Evolutionary conservation across 2,113 vertebrate genomes (phyloP).

Genomic region (Vulpes ferrilata): DNA sequence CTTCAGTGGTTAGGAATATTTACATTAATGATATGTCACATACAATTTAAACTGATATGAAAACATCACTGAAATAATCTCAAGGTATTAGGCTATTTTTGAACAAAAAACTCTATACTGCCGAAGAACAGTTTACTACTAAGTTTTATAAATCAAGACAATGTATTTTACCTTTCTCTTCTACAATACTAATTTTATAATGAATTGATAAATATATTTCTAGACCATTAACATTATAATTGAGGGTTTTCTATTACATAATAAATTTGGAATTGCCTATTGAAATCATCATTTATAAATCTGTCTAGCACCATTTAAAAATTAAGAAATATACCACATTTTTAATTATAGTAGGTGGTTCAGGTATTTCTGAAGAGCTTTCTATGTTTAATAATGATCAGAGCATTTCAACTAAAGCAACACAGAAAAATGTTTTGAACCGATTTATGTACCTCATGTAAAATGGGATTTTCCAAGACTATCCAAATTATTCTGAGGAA

Average conservation of each 20-base stretch:
- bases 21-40: neutral
- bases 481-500: neutral
- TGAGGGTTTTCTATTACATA: neutral
- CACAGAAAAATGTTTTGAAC: slow-evolving; percentile 8
- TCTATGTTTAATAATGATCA: slow-evolving; percentile 20
- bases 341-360: slow-evolving; percentile 14
- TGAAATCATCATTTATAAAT: slow-evolving; percentile 53
- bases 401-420: slow-evolving; percentile 33
- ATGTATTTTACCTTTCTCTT: slow-evolving; percentile 23
- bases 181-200: neutral
- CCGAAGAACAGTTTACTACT: neutral
- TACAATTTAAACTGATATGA: neutral
- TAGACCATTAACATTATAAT: neutral
- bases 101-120: neutral
- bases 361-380: neutral
- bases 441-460: neutral
- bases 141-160: neutral
- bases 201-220: neutral
- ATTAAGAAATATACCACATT: slow-evolving; percentile 20
- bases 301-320: slow-evolving; percentile 3
- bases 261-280: slow-evolving; percentile 32
- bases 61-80: neutral
- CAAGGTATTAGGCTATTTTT: neutral
- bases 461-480: slow-evolving; percentile 22
- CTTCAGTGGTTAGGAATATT: neutral